A percentile compares a stretch with the other conserved stretches of the same genome.
Conservation (phyloP, 2,797 vertebrate genomes). For the Poeciliopsis gracilis region DNA sequence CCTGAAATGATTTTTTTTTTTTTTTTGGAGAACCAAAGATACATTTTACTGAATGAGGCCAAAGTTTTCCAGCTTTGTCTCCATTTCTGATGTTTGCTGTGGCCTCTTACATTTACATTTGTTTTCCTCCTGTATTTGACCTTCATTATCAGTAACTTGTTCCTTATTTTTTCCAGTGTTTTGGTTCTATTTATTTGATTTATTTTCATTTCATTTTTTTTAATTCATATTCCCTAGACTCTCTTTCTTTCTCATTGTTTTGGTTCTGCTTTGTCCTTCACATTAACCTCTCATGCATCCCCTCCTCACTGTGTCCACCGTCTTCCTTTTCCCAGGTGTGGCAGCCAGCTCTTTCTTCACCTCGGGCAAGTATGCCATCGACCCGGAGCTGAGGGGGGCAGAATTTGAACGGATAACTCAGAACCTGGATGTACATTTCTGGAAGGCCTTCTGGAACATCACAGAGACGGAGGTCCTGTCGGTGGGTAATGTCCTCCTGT, state of each 20-base stretch:
- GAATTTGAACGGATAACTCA: conserved; percentile 93
- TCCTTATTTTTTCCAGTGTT: conserved; percentile 5
- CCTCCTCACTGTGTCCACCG: background rate
- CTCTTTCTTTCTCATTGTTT: background rate
- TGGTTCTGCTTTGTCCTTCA: conserved; percentile 8
- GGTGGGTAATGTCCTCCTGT: conserved; percentile 72
- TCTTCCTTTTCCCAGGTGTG: conserved; percentile 77
- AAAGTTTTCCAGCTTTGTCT: background rate
- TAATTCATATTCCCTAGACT: background rate
- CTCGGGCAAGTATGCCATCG: conserved; percentile 90
- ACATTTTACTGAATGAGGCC: background rate
- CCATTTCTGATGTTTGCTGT: conserved; percentile 8
- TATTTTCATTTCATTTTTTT: conserved; percentile 4
- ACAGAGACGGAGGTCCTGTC: conserved; percentile 90
- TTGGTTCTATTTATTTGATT: background rate
- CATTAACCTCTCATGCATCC: background rate
- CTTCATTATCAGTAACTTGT: background rate
- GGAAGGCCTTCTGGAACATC: conserved; percentile 94
- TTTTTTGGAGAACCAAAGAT: background rate
- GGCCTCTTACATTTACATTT: background rate
- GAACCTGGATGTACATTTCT: conserved; percentile 92
- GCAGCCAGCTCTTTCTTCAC: conserved; percentile 91
- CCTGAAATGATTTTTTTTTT: background rate
- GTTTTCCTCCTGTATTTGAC: conserved; percentile 4
- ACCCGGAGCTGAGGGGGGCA: conserved; percentile 90